These are phyloP conservation scores for Echiichthys vipera DNA, from an alignment of 2,797 vertebrate genomes.

Conservation along the genomic window DNA sequence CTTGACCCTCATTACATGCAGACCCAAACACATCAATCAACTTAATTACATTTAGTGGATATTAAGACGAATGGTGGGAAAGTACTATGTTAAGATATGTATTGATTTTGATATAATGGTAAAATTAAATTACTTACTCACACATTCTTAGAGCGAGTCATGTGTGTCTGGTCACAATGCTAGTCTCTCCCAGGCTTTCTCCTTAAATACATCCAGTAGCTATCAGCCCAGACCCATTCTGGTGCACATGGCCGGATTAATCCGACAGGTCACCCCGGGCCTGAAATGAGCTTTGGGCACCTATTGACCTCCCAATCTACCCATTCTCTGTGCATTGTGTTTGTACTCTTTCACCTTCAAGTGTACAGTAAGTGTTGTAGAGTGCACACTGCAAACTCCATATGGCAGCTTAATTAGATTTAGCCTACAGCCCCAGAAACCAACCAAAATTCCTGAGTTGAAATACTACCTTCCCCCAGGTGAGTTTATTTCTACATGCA, in stretches of 20 bases:
- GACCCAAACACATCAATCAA: conserved; percentile 50
- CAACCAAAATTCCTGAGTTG: background rate
- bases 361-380: background rate
- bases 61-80: conserved; percentile 57
- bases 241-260: conserved; percentile 20
- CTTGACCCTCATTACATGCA: conserved; percentile 50
- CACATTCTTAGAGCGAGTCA: conserved; percentile 33
- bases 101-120: conserved; percentile 55
- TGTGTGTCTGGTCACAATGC: conserved; percentile 22
- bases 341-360: conserved; percentile 43
- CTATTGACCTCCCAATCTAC: background rate
- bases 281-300: background rate
- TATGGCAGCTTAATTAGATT: background rate
- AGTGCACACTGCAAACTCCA: background rate
- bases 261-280: background rate
- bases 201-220: conserved; percentile 26
- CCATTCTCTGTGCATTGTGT: conserved; percentile 1
- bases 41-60: conserved; percentile 48
- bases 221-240: conserved; percentile 28
- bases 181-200: conserved; percentile 3
- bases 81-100: conserved; percentile 33
- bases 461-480: too few relatives aligned
- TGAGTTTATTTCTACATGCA: too few relatives aligned
- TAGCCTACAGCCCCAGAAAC: background rate
- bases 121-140: conserved; percentile 46